Base-by-base conservation (phyloP, 2,113 vertebrate species). In the Smithornis capensis region DNA sequence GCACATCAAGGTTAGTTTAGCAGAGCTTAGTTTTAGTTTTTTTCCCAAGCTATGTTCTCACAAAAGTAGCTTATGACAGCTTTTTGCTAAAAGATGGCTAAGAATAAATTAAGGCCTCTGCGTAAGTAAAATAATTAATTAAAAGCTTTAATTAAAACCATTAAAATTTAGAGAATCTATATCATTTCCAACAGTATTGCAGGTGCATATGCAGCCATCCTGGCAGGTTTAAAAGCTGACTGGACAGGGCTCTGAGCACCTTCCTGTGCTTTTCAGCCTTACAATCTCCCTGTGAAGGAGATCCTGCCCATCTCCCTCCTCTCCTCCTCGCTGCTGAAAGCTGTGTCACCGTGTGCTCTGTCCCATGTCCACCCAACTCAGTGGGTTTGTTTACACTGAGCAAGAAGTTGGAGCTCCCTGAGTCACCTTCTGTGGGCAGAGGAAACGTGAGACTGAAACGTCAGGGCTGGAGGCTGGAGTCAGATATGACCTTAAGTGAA, bases 351-450 rank as follows among this genome's bases (percentile, higher is more conserved):
- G 25, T 1, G 0, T 33, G 25, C 62, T 60, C 42, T 52, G 64
- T 86, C 33, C 45, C 15, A 1, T 1, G 10, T 27, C 86, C 29
- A 2, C 27, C 50, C 63, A 27, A 1, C 23, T 76, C 53, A 2
- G 38, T 31, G 15, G 29, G 11, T 57, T 67, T 33, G 50, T 45
- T 89, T 79, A 45, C 38, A 25, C 37, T 5, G 23, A 60, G 57
- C 15, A 27, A 23, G 69, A 59, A 29, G 12, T 35, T 60, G n/a
- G 50, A 81, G 80, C 40, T 92, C 79, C 62, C 68, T 81, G 89
- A 91, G 91, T 86, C 93, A 81, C 73, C 25, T 68, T 69, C 55
- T 37, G 93, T 73, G 89, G 91, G 91, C 49, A 55, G 56, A 62
- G 42, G 42, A 77, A 37, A 62, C 28, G 37, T 8, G 35, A 82